phyloP scores from a whole-genome alignment of 1,140 invertebrate genomes.

The Calliopsis andreniformis region DNA sequence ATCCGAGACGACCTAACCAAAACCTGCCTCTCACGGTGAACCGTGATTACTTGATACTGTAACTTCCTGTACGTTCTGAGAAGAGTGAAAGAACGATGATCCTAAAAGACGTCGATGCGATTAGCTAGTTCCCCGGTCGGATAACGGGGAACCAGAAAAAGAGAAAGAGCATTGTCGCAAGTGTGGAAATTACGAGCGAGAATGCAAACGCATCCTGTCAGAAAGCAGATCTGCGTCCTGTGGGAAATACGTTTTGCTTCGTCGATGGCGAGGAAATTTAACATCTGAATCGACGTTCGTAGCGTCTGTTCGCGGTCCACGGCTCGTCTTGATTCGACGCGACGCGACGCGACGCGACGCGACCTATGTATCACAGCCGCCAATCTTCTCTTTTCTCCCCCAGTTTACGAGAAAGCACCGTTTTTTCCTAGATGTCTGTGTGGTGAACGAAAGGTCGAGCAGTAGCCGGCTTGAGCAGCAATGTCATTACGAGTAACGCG shows the following conservation, averaged over 20 bases:
- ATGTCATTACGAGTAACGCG: slow-evolving; percentile 26
- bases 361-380: no score
- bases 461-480: no score
- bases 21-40: no score
- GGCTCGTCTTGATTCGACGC: slow-evolving; percentile 1
- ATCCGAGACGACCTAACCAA: no score
- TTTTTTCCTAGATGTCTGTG: neutral
- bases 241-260: slow-evolving; percentile 54
- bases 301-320: slow-evolving; percentile 2
- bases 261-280: slow-evolving; percentile 57
- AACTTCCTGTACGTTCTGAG: no score
- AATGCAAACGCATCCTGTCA: slow-evolving; percentile 26
- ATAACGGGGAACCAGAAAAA: slow-evolving; percentile 3
- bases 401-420: no score
- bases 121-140: slow-evolving; percentile 20
- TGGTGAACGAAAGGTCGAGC: no score
- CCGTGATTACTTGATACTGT: no score
- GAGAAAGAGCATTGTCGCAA: no score
- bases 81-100: no score
- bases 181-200: slow-evolving; percentile 3
- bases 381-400: no score
- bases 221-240: slow-evolving; percentile 29
- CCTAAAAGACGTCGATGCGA: neutral
- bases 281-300: slow-evolving; percentile 62
- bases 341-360: neutral